These are phyloP conservation scores for Cygnus olor DNA, from an alignment of 2,797 vertebrate genomes.

Conservation along the genomic window DNA sequence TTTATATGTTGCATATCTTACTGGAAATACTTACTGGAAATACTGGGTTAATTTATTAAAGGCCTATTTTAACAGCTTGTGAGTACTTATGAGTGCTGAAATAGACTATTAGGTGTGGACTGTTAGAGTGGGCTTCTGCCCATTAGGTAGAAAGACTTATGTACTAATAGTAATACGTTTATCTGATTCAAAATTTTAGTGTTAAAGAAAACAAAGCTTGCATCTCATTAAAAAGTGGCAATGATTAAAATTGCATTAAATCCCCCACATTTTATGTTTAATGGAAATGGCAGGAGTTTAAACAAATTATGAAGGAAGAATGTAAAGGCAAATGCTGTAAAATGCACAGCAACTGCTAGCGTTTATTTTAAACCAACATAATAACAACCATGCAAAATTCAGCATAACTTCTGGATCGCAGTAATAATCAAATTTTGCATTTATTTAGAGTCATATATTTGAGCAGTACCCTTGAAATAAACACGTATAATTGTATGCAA, in stretches of 20 bases:
- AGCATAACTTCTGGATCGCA: background rate
- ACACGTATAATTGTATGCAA: rapidly evolving
- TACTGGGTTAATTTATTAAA: background rate
- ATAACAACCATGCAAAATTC: background rate
- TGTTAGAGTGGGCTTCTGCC: background rate
- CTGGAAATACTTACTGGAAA: background rate
- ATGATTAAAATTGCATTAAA: background rate
- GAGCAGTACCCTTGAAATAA: background rate
- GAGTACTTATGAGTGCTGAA: background rate
- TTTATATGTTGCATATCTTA: background rate
- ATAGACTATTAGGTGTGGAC: background rate
- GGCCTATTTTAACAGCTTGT: background rate
- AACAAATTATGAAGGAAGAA: background rate
- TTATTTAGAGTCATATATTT: background rate
- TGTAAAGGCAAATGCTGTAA: background rate
- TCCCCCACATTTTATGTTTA: background rate
- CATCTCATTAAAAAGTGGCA: background rate
- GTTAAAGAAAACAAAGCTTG: background rate
- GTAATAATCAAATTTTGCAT: background rate
- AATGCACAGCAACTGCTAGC: background rate
- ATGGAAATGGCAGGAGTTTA: background rate
- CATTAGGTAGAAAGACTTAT: background rate
- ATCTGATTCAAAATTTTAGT: background rate
- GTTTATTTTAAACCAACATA: background rate
- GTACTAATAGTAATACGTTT: background rate